Base-by-base conservation (phyloP, 2,797 vertebrate genomes). In the Geotrypetes seraphini region DNA sequence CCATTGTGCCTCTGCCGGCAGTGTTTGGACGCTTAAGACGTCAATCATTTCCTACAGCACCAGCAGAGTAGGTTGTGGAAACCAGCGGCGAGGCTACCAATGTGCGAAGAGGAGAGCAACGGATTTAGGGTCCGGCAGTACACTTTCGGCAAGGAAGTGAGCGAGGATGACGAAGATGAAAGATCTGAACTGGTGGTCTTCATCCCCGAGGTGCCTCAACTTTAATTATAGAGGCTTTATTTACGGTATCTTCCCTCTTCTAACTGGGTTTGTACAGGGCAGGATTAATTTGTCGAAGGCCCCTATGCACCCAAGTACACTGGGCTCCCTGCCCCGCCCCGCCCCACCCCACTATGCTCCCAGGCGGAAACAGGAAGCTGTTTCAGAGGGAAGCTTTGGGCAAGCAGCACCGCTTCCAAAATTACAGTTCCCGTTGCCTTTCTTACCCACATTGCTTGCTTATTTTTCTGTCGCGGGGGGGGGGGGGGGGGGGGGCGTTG, bases 151-250 rank as follows among this genome's bases (percentile, higher is more conserved):
- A 25, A 9, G 5, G 16, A 14, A 10, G 32, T 24, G 6, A 11
- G 29, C 2, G 11, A 10, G 8, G 31, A 28, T 16, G 16, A 14
- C 17, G 13, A 17, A 4, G 15, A 10, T 11, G 19, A 2, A 7
- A 5, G 4, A 7, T 6, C 5, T 8, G 43, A 28, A 13, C 25
- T 60, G 25, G 7, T 30, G 19, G 28, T 60, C 8, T 19, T 22
- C 12, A 55, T 55, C 25, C 57, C 57, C 2, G 51, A 60, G 52
- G 57, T 60, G 41, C 17, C 6, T 10, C n/a, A n/a, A n/a, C n/a
- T n/a, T n/a, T n/a, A n/a, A n/a, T 19, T 12, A n/a, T n/a, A 24
- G 12, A 22, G 4, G 19, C 5, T n/a, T 15, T 3, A 5, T 10
- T 6, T 28, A 31, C 10, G 3, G 2, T 22, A 22, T 10, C 11